Evolutionary conservation across 2,888 invertebrate species (phyloP), one percentile per base, ranked within the genome.

Genomic region (Ecliptopera silaceata): DNA sequence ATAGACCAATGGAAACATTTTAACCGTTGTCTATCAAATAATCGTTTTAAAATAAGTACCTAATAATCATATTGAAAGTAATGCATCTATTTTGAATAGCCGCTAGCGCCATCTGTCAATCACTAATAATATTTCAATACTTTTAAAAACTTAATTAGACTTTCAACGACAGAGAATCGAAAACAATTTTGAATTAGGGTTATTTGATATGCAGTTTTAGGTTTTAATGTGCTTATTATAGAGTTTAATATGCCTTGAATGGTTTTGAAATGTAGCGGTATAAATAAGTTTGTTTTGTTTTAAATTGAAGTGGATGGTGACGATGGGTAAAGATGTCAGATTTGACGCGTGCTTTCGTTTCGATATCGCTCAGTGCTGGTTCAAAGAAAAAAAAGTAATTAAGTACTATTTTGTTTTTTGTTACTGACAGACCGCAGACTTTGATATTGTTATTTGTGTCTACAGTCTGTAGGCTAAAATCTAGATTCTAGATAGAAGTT

Each of bases 101-200:
- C 88, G 80, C 83, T 84, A 87, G 90, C 89, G 88, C 88, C 90
- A 87, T 83, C 84, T 88, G 88, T 79, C 90, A 88, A 84, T 90
- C 90, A 88, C 82, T 78, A 84, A 80, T 79, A 80, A 79, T 61
- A 81, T 84, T 87, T 88, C 86, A 85, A 88, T 85, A 82, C 79
- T 80, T 74, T 78, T 77, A 88, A 87, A 88, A 88, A 88, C 86
- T 82, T 87, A 88, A 89, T 88, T 89, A 89, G 88, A 79, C 88
- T 88, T 83, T 90, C 82, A 83, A 85, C 86, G 86, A 82, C 82
- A 80, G 77, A 78, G 77, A 71, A 79, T 79, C 71, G 69, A 73
- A 69, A 72, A 71, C 73, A 75, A 71, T 55, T 56, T 62, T 65
- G 59, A 61, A 59, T 63, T 63, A 57, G 43, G 59, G 13, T 47